These are phyloP conservation scores for Dexiosoma caninum DNA, from an alignment of 2,888 invertebrate genomes.

Conservation along the genomic window DNA sequence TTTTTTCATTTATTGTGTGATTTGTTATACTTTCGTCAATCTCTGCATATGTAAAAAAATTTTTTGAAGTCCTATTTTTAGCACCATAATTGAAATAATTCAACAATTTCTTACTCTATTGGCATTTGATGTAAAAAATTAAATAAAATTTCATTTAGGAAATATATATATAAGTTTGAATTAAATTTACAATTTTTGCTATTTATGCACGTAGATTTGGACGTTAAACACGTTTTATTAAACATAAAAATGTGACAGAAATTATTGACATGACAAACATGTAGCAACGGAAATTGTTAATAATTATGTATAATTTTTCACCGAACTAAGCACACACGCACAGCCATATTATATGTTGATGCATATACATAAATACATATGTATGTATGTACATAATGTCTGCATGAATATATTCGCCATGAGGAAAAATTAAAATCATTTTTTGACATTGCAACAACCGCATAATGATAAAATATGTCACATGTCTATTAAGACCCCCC, in stretches of 20 bases:
- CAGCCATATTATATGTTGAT: no score
- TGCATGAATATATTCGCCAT: not conserved
- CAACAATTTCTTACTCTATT: no score
- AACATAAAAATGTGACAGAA: constrained; percentile 34
- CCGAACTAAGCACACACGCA: not conserved
- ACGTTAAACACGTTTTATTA: constrained; percentile 13
- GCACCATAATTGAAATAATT: no score
- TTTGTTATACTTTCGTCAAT: no score
- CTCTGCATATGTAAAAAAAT: no score
- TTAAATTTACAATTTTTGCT: no score
- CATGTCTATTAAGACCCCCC: constrained; percentile 31
- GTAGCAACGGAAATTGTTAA: constrained; percentile 7
- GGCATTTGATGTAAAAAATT: no score
- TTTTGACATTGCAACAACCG: constrained; percentile 47
- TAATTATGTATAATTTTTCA: constrained; percentile 17
- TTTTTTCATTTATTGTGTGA: no score
- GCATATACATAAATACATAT: no score
- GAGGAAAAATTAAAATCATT: not conserved
- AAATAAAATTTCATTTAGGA: no score
- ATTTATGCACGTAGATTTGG: constrained; percentile 15
- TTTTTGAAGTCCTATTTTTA: no score
- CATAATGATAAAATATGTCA: constrained; percentile 57
- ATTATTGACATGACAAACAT: not conserved
- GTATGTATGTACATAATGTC: not conserved
- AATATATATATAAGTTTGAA: no score